Evolutionary conservation across 2,888 invertebrate genomes (phyloP).

Genomic region (Ectobius pallidus): DNA sequence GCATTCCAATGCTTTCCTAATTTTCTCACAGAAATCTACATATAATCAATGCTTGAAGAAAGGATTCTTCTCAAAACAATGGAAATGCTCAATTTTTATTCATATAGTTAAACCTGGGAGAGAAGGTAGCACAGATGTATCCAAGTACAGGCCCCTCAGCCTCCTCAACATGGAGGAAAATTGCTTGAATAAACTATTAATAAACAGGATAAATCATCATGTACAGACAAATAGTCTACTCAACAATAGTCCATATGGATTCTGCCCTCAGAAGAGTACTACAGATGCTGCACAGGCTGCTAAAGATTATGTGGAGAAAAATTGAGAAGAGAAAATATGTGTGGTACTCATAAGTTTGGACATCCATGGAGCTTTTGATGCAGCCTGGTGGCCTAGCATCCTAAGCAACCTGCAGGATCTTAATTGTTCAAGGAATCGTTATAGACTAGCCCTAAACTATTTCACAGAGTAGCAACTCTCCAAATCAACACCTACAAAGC

Average conservation of each 20-base stretch:
- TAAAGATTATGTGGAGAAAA: neutral
- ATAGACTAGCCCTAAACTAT: neutral
- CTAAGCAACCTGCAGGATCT: neutral
- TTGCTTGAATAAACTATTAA: neutral
- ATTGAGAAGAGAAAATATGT: too few relatives aligned
- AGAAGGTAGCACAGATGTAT: too few relatives aligned
- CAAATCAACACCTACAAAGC: neutral
- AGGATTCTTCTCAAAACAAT: too few relatives aligned
- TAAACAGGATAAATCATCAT: neutral
- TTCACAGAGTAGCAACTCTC: neutral
- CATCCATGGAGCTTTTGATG: neutral
- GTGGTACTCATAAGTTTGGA: neutral
- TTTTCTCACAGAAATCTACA: too few relatives aligned
- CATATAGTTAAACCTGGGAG: too few relatives aligned
- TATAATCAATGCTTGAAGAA: too few relatives aligned
- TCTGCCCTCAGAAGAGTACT: neutral
- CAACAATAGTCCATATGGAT: neutral
- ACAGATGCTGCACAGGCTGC: neutral
- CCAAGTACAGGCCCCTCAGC: neutral
- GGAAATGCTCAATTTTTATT: too few relatives aligned
- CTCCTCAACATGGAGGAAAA: neutral
- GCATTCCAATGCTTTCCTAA: too few relatives aligned
- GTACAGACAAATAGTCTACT: neutral
- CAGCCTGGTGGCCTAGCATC: too few relatives aligned
- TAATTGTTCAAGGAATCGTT: neutral